Conservation (phyloP, 2,113 vertebrate genomes). For the Manacus vitellinus region DNA sequence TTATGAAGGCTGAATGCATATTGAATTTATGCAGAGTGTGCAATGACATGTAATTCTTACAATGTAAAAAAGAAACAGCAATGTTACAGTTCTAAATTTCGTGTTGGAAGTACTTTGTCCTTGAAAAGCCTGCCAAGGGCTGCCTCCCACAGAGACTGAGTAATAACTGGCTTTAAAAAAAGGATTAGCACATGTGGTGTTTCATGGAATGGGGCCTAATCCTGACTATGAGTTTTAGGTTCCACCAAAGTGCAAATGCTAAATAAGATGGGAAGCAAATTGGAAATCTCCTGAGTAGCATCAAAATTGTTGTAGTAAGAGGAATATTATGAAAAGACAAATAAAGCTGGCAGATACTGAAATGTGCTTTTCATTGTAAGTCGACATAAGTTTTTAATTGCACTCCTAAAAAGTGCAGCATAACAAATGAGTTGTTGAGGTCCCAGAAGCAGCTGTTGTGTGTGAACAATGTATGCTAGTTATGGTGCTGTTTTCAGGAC, state of each 20-base stretch:
- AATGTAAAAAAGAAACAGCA: background rate
- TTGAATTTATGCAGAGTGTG: background rate
- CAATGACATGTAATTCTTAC: background rate
- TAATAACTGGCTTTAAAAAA: slow-evolving; percentile 25
- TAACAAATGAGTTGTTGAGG: background rate
- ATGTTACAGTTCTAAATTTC: background rate
- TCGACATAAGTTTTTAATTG: background rate
- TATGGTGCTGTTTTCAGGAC: background rate
- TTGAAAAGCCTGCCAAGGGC: slow-evolving; percentile 27
- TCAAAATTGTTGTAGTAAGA: background rate
- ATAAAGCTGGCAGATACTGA: background rate
- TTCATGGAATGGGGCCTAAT: background rate
- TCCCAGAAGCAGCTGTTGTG: background rate
- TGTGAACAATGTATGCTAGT: background rate
- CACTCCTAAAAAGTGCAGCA: background rate
- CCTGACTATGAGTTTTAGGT: background rate
- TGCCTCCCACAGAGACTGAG: background rate
- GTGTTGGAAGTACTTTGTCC: background rate
- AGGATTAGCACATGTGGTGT: background rate
- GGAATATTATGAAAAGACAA: background rate
- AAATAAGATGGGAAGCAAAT: background rate
- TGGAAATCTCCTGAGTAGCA: background rate
- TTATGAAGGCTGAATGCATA: background rate
- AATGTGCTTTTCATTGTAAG: background rate
- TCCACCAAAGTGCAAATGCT: background rate